Base-by-base conservation (phyloP, 2,113 vertebrate genomes). In the Ailuropoda melanoleuca region DNA sequence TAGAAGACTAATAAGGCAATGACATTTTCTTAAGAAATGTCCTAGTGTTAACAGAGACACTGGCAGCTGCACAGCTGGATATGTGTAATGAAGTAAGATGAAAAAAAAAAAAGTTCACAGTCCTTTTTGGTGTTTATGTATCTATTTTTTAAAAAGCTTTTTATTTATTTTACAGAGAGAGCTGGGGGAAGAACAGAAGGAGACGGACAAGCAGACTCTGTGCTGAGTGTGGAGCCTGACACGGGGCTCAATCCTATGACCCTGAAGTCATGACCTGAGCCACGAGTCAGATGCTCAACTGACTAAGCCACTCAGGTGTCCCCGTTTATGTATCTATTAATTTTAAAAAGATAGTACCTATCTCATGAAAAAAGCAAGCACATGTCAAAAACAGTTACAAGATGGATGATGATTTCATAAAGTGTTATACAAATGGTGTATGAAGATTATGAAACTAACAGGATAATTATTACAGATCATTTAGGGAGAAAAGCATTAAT, bases 401-500 rank as follows among this genome's bases (percentile, higher is more conserved):
- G 60, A 78, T 3, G 14, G 56, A 88, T 88, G 56, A 50, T 66
- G 56, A 92, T 83, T 88, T 92, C 78, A 95, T 55, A 48, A 93
- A 72, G 55, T 50, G 83, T 74, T 85, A 86, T 6, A 81, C 8
- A 88, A 88, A 26, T 34, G n/a, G 5, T 85, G 0, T 53, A 70
- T 62, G 46, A 84, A 70, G 46, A 83, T 48, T 24, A 85, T 37
- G n/a, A 95, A 77, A 46, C 50, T n/a, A 96, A 68, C 3, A 24
- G 95, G 95, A 95, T 72, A 88, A 96, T 48, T 88, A 68, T 58
- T 58, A 77, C 18, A 64, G 84, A 90, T 34, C 7, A 50, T 58
- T 80, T 95, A 34, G 39, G 85, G 60, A 97, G 86, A 74, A 94
- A 93, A 97, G 39, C 39, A 95, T 60, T 55, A 96, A 24, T 56